phyloP scores from a whole-genome alignment of 2,113 vertebrate genomes.

The Gallinago jamesoni region DNA sequence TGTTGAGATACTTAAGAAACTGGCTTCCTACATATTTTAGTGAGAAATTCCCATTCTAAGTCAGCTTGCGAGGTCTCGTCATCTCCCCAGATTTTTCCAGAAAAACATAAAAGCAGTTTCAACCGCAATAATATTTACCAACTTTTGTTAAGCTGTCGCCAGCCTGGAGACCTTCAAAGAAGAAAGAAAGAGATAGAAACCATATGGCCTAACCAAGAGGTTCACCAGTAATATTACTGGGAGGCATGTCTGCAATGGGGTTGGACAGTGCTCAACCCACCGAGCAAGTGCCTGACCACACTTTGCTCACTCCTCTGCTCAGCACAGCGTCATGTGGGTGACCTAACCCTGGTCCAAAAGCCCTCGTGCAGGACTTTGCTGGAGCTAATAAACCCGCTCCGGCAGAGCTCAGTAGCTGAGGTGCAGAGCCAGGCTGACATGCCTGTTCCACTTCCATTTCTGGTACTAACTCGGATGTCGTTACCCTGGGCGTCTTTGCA shows the following conservation, averaged over 20 bases:
- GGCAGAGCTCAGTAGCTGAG: background rate
- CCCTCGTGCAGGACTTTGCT: background rate
- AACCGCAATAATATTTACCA: background rate
- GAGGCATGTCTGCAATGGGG: background rate
- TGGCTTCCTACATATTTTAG: background rate
- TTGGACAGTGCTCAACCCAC: background rate
- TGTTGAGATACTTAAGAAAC: background rate
- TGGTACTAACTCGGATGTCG: rapidly evolving
- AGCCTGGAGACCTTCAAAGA: background rate
- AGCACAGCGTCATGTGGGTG: background rate
- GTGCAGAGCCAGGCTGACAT: background rate
- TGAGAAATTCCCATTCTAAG: background rate
- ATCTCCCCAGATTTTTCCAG: background rate
- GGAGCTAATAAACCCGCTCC: background rate
- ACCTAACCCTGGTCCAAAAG: background rate
- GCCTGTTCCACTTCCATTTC: background rate
- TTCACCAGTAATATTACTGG: background rate
- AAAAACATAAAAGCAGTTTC: background rate
- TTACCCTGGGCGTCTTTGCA: background rate
- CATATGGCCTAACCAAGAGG: background rate
- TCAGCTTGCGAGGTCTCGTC: background rate
- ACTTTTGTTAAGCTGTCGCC: background rate
- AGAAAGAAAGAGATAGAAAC: background rate
- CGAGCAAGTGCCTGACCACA: background rate
- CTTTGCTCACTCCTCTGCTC: background rate